phyloP scores from a whole-genome alignment of 2,113 vertebrate genomes.

The Eulacestoma nigropectus region DNA sequence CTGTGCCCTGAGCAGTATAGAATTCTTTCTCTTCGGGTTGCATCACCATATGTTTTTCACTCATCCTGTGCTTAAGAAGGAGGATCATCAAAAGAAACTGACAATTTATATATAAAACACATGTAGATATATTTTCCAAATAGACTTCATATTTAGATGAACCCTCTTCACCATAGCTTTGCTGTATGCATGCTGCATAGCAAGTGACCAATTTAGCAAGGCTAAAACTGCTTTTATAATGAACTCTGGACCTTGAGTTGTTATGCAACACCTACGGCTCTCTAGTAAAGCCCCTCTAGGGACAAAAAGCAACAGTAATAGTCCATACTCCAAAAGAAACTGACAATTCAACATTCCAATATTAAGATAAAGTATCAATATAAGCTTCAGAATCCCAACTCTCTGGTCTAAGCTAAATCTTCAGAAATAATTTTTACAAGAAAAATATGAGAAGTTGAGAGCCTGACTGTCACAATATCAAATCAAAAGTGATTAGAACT shows the following conservation, averaged over 20 bases:
- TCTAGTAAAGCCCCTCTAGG: background rate
- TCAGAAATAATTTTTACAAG: background rate
- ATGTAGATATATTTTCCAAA: background rate
- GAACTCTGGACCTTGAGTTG: background rate
- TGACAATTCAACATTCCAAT: background rate
- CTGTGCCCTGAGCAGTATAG: background rate
- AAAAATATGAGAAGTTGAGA: background rate
- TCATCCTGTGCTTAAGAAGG: background rate
- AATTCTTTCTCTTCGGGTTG: background rate
- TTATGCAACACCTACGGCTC: background rate
- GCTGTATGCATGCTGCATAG: background rate
- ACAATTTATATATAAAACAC: background rate
- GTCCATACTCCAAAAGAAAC: background rate
- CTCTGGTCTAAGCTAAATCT: background rate
- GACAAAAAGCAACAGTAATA: background rate
- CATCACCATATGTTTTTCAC: background rate
- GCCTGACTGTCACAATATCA: background rate
- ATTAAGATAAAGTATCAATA: background rate
- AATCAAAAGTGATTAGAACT: background rate
- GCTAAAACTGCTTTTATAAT: background rate
- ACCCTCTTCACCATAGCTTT: background rate
- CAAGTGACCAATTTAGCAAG: background rate
- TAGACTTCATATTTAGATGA: background rate
- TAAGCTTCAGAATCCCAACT: background rate
- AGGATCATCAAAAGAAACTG: background rate